These are phyloP conservation scores for Gobius niger DNA, from an alignment of 2,113 vertebrate species.

Conservation along the genomic window DNA sequence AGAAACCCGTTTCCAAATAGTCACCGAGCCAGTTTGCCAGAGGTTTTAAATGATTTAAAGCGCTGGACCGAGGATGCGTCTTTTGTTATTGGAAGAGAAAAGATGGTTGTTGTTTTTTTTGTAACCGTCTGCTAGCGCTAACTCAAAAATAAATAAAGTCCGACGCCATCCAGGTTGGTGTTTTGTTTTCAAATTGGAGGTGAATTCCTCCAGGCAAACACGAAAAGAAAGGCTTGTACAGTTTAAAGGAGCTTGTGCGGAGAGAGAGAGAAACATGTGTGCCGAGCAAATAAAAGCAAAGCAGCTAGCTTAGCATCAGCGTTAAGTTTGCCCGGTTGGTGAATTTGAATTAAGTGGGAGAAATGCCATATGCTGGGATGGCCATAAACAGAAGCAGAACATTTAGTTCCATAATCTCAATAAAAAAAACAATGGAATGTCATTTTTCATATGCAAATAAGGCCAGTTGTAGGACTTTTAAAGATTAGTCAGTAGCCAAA, in stretches of 20 bases:
- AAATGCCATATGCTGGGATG: not conserved
- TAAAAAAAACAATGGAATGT: too few relatives aligned
- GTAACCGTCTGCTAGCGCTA: not conserved
- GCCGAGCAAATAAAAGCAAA: not conserved
- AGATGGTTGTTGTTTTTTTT: not conserved
- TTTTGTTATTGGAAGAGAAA: not conserved
- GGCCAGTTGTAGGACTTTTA: too few relatives aligned
- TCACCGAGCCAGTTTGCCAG: not conserved
- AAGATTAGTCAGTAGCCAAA: too few relatives aligned
- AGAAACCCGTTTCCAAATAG: not conserved
- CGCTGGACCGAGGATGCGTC: not conserved
- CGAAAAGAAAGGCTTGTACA: constrained; percentile 12
- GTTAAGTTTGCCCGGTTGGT: not conserved
- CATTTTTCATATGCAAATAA: too few relatives aligned
- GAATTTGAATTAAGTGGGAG: not conserved
- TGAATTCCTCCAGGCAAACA: constrained; percentile 1
- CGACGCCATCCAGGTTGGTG: not conserved
- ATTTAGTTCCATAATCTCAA: not conserved
- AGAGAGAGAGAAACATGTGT: not conserved
- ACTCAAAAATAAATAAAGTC: constrained; percentile 8
- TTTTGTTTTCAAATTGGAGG: not conserved
- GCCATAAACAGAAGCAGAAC: not conserved
- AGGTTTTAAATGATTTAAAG: not conserved
- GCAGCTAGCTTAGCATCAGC: not conserved
- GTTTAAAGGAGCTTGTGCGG: not conserved